Conservation (phyloP, 2,113 vertebrate genomes). For the Saguinus midas region DNA sequence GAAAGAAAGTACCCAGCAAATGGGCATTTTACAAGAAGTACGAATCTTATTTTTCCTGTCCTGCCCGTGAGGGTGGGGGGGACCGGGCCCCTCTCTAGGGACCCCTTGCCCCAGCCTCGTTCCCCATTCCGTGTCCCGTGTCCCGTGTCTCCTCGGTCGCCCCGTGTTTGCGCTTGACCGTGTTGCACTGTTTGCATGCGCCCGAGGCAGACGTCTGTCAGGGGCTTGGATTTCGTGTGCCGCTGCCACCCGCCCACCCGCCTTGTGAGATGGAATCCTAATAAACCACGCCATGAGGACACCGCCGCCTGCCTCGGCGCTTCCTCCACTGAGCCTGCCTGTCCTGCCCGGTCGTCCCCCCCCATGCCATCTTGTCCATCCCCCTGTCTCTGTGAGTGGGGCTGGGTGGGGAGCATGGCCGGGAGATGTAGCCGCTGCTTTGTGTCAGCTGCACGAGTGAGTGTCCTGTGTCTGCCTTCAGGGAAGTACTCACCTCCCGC, state of each 20-base stretch:
- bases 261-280: constrained; percentile 90
- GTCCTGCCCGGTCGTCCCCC: background rate
- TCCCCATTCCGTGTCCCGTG: constrained; percentile 44
- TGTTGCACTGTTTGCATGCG: constrained; percentile 91
- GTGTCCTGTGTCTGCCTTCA: constrained; percentile 70
- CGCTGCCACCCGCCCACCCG: constrained; percentile 84
- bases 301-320: constrained; percentile 26
- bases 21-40: constrained; percentile 88
- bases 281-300: constrained; percentile 94
- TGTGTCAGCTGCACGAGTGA: constrained; percentile 74
- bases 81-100: constrained; percentile 52
- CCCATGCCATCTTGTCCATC: constrained; percentile 63
- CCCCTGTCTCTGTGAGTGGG: constrained; percentile 71
- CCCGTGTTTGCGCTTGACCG: constrained; percentile 86
- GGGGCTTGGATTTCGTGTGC: constrained; percentile 91
- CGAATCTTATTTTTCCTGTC: constrained; percentile 86
- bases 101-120: constrained; percentile 58
- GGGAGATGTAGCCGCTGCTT: constrained; percentile 64
- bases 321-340: constrained; percentile 60
- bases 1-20: constrained; percentile 74
- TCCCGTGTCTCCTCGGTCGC: constrained; percentile 75
- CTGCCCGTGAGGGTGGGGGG: constrained; percentile 71
- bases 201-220: constrained; percentile 93
- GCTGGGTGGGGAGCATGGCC: constrained; percentile 58
- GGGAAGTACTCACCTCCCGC: background rate